Evolutionary conservation across 1,140 invertebrate species (phyloP).

Genomic region (Helicoverpa armigera): DNA sequence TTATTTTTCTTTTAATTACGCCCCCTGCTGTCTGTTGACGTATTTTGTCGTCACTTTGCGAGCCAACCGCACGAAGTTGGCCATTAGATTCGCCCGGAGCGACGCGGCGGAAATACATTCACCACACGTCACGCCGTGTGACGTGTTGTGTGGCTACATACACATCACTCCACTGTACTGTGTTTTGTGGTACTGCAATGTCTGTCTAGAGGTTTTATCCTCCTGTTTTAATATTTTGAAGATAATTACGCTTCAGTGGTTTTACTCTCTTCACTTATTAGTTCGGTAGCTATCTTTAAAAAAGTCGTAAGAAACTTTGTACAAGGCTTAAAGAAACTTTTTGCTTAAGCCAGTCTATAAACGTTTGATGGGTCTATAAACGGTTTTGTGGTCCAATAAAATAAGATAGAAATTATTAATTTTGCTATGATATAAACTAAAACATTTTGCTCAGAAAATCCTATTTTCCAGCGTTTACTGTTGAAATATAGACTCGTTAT

Average conservation of each 20-base stretch:
- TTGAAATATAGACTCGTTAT: neutral
- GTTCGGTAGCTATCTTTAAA: too few species aligned
- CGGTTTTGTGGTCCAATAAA: too few species aligned
- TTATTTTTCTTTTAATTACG: constrained; percentile 86
- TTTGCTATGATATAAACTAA: too few species aligned
- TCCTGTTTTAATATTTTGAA: too few species aligned
- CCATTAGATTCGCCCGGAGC: constrained; percentile 22
- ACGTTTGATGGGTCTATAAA: too few species aligned
- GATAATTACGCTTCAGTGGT: too few species aligned
- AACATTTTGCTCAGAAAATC: neutral
- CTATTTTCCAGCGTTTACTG: too few species aligned
- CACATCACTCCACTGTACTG: neutral
- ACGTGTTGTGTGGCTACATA: constrained; percentile 15
- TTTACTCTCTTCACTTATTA: too few species aligned
- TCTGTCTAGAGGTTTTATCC: neutral
- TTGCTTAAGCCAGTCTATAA: too few species aligned
- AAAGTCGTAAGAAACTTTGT: too few species aligned
- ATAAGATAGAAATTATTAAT: too few species aligned
- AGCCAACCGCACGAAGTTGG: constrained; percentile 32
- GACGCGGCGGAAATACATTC: constrained; percentile 39
- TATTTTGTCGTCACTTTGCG: constrained; percentile 60
- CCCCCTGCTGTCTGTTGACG: constrained; percentile 70
- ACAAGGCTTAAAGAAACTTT: too few species aligned
- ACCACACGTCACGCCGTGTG: constrained; percentile 24
- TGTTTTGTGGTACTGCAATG: constrained; percentile 20